Conservation (phyloP, 1,140 invertebrate genomes). For the Calliphora vicina region DNA sequence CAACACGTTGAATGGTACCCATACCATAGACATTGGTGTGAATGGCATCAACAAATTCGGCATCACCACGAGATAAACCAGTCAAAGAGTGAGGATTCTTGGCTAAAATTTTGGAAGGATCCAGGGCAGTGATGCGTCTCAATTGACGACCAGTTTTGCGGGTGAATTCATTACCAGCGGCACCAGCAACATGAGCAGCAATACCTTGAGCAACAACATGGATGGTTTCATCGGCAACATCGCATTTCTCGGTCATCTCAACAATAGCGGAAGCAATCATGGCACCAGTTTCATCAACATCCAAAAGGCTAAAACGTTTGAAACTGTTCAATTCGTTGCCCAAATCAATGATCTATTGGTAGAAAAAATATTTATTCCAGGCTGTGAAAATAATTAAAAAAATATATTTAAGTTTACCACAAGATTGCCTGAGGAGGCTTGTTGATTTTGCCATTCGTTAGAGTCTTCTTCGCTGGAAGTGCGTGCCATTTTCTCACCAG, state of each 20-base stretch:
- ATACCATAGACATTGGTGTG: conserved; percentile 77
- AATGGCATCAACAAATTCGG: conserved; percentile 74
- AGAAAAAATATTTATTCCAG: not conserved
- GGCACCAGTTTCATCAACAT: conserved; percentile 53
- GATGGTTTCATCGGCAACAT: conserved; percentile 55
- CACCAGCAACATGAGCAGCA: conserved; percentile 66
- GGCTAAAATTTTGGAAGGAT: conserved; percentile 76
- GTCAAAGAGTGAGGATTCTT: conserved; percentile 64
- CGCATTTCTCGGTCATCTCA: conserved; percentile 51
- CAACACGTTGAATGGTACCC: conserved; percentile 73
- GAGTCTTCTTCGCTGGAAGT: conserved; percentile 53
- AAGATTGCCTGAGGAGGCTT: conserved; percentile 12
- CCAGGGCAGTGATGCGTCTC: conserved; percentile 73
- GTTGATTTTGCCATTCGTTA: conserved; percentile 29
- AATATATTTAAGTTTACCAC: not conserved
- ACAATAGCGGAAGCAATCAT: conserved; percentile 54
- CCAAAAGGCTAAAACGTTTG: conserved; percentile 54
- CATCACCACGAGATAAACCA: conserved; percentile 67
- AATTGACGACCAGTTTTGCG: conserved; percentile 62
- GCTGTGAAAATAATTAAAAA: no score
- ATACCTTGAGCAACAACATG: conserved; percentile 60
- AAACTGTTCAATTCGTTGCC: conserved; percentile 54
- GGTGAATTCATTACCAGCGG: conserved; percentile 71
- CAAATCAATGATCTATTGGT: conserved; percentile 49
- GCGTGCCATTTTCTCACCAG: conserved; percentile 35